Evolutionary conservation across 2,113 vertebrate genomes (phyloP).

Genomic region (Pyxicephalus adspersus): DNA sequence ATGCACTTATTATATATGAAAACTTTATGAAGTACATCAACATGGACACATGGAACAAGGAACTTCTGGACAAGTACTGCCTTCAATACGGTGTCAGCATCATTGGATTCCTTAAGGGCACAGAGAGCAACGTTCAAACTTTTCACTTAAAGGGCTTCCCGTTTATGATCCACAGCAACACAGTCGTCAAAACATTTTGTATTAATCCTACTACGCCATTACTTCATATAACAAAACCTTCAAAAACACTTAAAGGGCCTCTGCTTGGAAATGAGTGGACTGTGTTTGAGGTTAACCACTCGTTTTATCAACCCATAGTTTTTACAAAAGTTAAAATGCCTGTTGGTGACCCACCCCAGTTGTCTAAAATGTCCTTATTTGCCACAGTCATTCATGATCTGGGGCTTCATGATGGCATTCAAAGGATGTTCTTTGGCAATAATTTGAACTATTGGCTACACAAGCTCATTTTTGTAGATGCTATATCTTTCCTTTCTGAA

Average conservation of each 20-base stretch:
- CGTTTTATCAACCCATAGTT: constrained; percentile 76
- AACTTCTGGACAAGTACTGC: constrained; percentile 81
- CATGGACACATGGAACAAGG: constrained; percentile 79
- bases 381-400: constrained; percentile 77
- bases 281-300: constrained; percentile 76
- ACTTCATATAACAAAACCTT: constrained; percentile 76
- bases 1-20: constrained; percentile 77
- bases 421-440: constrained; percentile 77
- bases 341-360: constrained; percentile 68
- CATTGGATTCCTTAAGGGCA: constrained; percentile 76
- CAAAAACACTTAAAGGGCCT: constrained; percentile 72
- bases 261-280: constrained; percentile 78
- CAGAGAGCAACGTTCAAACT: constrained; percentile 71
- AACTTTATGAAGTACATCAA: constrained; percentile 78
- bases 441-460: constrained; percentile 82
- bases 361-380: constrained; percentile 67
- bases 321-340: constrained; percentile 74
- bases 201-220: constrained; percentile 77
- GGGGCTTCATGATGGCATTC: constrained; percentile 78
- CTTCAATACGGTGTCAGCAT: constrained; percentile 74
- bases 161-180: constrained; percentile 70
- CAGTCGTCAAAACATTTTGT: constrained; percentile 75
- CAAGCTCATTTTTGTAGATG: constrained; percentile 81
- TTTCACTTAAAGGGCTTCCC: constrained; percentile 73
- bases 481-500: constrained; percentile 76